Percentiles rank a stretch among this genome's conserved stretches.
phyloP scores from a whole-genome alignment of 1,140 invertebrate species.

The Copidosoma floridanum region DNA sequence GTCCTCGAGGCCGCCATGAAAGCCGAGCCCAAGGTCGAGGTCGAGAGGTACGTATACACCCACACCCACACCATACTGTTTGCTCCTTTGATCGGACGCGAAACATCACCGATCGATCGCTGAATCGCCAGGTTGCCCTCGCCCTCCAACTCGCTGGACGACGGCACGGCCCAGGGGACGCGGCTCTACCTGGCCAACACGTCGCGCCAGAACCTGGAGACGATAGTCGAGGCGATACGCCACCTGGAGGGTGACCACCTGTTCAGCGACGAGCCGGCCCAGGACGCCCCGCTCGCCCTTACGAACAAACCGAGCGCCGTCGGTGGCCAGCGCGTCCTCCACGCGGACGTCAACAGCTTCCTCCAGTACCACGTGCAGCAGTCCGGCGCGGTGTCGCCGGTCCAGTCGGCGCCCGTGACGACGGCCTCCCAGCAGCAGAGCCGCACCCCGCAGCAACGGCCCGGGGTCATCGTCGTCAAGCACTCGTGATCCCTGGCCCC shows the following conservation, averaged over 20 bases:
- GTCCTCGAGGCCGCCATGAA: conserved; percentile 83
- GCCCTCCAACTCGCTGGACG: conserved; percentile 60
- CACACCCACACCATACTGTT: no score
- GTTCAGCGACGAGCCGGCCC: conserved; percentile 72
- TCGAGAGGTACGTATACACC: conserved; percentile 62
- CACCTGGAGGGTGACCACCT: conserved; percentile 93
- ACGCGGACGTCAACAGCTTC: conserved; percentile 66
- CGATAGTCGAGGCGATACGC: conserved; percentile 95
- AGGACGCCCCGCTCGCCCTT: conserved; percentile 72
- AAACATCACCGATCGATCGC: no score
- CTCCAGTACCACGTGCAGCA: conserved; percentile 69
- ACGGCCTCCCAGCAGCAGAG: conserved; percentile 42
- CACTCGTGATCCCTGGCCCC: conserved; percentile 63
- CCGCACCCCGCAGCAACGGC: conserved; percentile 71
- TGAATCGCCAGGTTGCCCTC: conserved; percentile 55
- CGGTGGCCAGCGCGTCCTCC: conserved; percentile 51
- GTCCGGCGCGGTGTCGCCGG: conserved; percentile 41
- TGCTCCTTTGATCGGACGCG: no score
- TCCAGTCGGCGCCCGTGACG: conserved; percentile 3
- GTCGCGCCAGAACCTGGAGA: conserved; percentile 91
- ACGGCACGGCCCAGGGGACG: conserved; percentile 56
- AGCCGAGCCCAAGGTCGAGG: conserved; percentile 81
- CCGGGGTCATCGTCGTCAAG: conserved; percentile 84
- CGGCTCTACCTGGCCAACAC: conserved; percentile 74
- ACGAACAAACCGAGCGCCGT: conserved; percentile 59